Conservation (phyloP, 2,797 vertebrate species). For the Gephyroberyx darwinii region DNA sequence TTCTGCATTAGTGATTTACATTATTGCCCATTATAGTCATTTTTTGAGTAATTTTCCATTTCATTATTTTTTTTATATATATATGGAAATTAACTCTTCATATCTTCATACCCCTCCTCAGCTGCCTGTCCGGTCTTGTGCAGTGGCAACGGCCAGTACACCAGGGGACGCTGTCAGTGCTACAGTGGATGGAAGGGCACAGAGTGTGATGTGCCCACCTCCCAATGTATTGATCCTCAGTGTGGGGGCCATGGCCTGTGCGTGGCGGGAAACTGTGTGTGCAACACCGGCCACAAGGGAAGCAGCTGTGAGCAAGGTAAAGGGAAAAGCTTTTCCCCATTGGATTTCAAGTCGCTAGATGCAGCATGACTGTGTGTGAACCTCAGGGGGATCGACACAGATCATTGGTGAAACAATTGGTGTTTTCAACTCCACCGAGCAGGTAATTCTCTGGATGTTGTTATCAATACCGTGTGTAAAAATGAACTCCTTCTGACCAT, state of each 20-base stretch:
- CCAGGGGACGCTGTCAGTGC: constrained; percentile 96
- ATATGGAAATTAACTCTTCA: not conserved
- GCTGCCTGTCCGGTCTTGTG: constrained; percentile 96
- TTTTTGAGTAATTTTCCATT: no score
- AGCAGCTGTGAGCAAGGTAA: constrained; percentile 95
- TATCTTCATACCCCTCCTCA: constrained; percentile 61
- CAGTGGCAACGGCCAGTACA: constrained; percentile 96
- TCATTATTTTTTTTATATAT: no score
- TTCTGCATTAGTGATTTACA: no score
- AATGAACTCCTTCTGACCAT: constrained; percentile 74
- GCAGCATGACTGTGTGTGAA: constrained; percentile 28
- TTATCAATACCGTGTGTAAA: constrained; percentile 76
- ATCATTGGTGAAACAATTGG: constrained; percentile 68
- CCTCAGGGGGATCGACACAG: constrained; percentile 59
- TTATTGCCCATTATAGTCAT: no score
- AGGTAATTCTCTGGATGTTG: constrained; percentile 74
- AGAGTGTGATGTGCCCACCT: constrained; percentile 91
- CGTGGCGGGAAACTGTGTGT: constrained; percentile 92
- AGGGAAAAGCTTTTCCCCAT: constrained; percentile 5
- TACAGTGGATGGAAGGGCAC: constrained; percentile 99
- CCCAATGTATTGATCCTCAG: constrained; percentile 92
- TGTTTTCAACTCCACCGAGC: constrained; percentile 76
- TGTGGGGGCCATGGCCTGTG: constrained; percentile 94
- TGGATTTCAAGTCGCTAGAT: constrained; percentile 26
- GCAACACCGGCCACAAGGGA: constrained; percentile 95